These are phyloP conservation scores for Rhagium mordax DNA, from an alignment of 2,888 invertebrate species.

Conservation along the genomic window DNA sequence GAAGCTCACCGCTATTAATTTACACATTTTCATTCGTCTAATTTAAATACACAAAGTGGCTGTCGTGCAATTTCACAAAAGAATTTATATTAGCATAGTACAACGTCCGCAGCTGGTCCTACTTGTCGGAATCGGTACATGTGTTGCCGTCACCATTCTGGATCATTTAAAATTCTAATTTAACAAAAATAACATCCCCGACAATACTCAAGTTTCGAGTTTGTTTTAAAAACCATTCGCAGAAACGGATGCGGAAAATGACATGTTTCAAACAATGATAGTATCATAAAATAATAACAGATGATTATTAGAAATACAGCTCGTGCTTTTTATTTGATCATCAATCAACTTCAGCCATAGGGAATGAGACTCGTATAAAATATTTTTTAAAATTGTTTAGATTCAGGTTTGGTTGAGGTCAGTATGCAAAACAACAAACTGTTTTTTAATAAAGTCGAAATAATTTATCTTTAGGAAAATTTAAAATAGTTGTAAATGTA, in stretches of 20 bases:
- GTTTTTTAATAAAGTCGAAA: too few species aligned
- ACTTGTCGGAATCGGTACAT: slow-evolving; percentile 52
- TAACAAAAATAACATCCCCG: slow-evolving; percentile 49
- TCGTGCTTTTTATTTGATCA: too few species aligned
- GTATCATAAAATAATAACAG: not conserved
- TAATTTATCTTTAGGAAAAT: too few species aligned
- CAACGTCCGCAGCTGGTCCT: slow-evolving; percentile 46
- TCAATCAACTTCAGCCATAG: too few species aligned
- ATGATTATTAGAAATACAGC: too few species aligned
- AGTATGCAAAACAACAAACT: too few species aligned
- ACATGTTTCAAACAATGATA: not conserved
- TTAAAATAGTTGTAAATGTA: too few species aligned
- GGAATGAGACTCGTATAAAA: too few species aligned
- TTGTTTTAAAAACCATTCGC: slow-evolving; percentile 22
- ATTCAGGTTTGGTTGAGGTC: too few species aligned
- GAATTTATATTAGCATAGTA: slow-evolving; percentile 55
- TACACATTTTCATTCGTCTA: slow-evolving; percentile 25
- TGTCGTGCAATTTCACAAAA: slow-evolving; percentile 49
- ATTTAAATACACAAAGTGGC: slow-evolving; percentile 32
- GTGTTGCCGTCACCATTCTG: slow-evolving; percentile 47
- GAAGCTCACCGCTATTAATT: slow-evolving; percentile 10
- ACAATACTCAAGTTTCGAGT: slow-evolving; percentile 42
- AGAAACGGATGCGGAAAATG: not conserved
- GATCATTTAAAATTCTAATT: slow-evolving; percentile 56
- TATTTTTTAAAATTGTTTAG: too few species aligned